Percentiles rank a stretch among this genome's conserved stretches.
phyloP scores from a whole-genome alignment of 2,113 vertebrate species.

The Capreolus pygargus region DNA sequence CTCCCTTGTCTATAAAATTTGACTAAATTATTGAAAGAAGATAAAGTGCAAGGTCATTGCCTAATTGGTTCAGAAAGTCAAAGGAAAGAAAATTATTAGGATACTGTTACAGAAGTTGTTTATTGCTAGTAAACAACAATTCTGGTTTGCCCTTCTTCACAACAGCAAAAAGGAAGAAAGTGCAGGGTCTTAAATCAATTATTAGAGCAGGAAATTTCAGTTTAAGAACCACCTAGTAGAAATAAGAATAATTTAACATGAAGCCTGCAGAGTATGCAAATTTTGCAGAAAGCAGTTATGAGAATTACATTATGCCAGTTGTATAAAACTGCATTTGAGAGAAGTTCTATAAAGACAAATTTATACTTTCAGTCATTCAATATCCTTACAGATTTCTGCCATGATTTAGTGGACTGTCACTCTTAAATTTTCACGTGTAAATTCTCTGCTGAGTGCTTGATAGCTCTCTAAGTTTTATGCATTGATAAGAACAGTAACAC shows the following conservation, averaged over 20 bases:
- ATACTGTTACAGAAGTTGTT: not conserved
- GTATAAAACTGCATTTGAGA: not conserved
- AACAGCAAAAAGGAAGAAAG: not conserved
- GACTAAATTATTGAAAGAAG: not conserved
- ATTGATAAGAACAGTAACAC: conserved; percentile 50
- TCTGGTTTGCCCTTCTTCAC: not conserved
- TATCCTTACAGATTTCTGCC: not conserved
- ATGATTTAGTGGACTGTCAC: not conserved
- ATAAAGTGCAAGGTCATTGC: not conserved
- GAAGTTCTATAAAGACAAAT: not conserved
- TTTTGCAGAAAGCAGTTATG: not conserved
- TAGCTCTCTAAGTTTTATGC: conserved; percentile 40
- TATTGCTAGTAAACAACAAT: not conserved
- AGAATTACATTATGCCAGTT: not conserved
- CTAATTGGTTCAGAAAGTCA: conserved; percentile 15
- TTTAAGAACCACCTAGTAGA: not conserved
- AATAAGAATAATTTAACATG: not conserved
- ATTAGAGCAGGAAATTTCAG: not conserved
- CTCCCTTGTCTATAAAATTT: not conserved
- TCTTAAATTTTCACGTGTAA: conserved; percentile 56
- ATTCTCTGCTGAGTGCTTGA: not conserved
- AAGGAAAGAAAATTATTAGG: not conserved
- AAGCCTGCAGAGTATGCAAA: not conserved
- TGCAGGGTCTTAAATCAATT: not conserved
- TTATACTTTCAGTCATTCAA: not conserved